Evolutionary conservation across 2,113 vertebrate genomes (phyloP).

Genomic region (Diphyllodes magnificus): DNA sequence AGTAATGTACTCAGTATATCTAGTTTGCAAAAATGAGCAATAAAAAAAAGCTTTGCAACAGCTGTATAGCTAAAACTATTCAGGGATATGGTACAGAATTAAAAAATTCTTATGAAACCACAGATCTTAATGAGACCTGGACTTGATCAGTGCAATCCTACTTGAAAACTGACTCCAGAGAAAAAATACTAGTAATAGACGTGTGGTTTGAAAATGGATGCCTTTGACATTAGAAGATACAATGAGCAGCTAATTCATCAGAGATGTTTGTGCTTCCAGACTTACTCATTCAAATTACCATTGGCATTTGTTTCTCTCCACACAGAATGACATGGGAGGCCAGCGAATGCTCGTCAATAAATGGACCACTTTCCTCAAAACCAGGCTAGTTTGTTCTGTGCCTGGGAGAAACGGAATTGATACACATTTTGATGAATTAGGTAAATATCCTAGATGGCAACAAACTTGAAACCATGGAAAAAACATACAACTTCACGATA

Average conservation of each 20-base stretch:
- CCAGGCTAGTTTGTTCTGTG: constrained; percentile 91
- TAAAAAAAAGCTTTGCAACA: not conserved
- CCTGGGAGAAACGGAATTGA: constrained; percentile 89
- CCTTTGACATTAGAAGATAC: not conserved
- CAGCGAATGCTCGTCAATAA: constrained; percentile 93
- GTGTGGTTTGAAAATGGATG: not conserved
- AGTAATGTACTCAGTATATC: not conserved
- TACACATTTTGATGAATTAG: constrained; percentile 93
- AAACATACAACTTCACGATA: not conserved
- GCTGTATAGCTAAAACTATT: not conserved
- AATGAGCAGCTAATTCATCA: not conserved
- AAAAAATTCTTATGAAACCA: constrained; percentile 7
- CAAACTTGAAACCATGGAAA: not conserved
- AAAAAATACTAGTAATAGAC: not conserved
- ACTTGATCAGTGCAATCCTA: not conserved
- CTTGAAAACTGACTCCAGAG: not conserved
- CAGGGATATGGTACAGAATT: not conserved
- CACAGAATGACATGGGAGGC: constrained; percentile 92
- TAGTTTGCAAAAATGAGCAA: not conserved
- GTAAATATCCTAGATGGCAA: constrained; percentile 64
- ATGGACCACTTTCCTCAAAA: constrained; percentile 94
- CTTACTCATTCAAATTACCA: not conserved
- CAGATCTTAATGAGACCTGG: not conserved
- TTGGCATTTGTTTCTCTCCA: not conserved
- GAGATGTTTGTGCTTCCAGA: constrained; percentile 26